Evolutionary conservation across 2,797 vertebrate species (phyloP).

Genomic region (Gobionotothen gibberifrons): DNA sequence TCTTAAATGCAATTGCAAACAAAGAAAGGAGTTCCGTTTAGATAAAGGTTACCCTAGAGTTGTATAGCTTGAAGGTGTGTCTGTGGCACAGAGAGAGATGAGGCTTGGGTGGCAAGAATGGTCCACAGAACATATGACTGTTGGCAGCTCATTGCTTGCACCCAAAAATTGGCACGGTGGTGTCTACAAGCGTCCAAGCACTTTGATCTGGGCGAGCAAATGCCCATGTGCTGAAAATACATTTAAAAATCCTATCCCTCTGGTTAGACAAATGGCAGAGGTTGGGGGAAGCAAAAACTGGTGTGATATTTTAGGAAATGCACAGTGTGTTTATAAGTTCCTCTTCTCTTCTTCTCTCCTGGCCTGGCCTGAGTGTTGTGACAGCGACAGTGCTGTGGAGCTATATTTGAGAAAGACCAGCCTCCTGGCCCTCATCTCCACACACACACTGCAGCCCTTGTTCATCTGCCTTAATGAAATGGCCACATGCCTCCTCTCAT

Average conservation of each 20-base stretch:
- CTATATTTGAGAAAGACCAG: conserved; percentile 79
- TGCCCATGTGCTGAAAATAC: conserved; percentile 26
- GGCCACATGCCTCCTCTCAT: conserved; percentile 80
- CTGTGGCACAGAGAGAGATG: conserved; percentile 10
- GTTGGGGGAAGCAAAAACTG: conserved; percentile 32
- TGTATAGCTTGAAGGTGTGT: conserved; percentile 24
- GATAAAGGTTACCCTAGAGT: conserved; percentile 7
- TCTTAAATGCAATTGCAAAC: conserved; percentile 40
- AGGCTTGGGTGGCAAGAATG: conserved; percentile 11
- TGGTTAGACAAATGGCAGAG: conserved; percentile 27
- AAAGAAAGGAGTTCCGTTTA: conserved; percentile 34
- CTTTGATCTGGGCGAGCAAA: conserved; percentile 34
- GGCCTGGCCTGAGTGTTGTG: conserved; percentile 67
- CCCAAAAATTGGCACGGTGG: conserved; percentile 58
- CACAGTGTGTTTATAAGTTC: conserved; percentile 64
- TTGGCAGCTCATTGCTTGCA: conserved; percentile 55
- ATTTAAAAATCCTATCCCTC: conserved; percentile 11
- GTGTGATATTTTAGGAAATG: conserved; percentile 68
- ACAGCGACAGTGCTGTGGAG: conserved; percentile 64
- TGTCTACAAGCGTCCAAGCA: conserved; percentile 50
- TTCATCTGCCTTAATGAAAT: conserved; percentile 81
- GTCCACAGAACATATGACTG: conserved; percentile 30
- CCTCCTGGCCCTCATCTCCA: conserved; percentile 62
- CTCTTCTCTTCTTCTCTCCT: conserved; percentile 51
- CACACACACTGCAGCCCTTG: conserved; percentile 76